Percentiles rank a stretch among this genome's conserved stretches.
phyloP scores from a whole-genome alignment of 2,113 vertebrate genomes.

The Leiothrix lutea region DNA sequence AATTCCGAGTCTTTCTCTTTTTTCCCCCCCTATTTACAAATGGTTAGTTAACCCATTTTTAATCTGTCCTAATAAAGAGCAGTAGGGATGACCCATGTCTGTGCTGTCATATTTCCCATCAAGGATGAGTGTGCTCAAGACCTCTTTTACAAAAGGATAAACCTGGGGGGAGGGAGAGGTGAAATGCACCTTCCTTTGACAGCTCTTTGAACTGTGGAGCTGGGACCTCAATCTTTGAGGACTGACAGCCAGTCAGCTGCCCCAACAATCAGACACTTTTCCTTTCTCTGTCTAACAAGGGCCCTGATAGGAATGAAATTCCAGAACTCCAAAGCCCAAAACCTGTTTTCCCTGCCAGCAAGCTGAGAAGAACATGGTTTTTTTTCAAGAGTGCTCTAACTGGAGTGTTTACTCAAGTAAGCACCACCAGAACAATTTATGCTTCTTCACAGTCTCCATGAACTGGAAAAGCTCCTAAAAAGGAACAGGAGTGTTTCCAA shows the following conservation, averaged over 20 bases:
- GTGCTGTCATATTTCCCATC: neutral
- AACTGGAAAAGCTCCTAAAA: neutral
- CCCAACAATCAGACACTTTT: neutral
- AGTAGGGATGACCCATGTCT: neutral
- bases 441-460: neutral
- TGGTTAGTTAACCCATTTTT: neutral
- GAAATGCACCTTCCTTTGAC: neutral
- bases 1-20: neutral
- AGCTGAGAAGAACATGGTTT: neutral
- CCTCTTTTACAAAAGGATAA: neutral
- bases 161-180: neutral
- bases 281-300: neutral
- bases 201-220: neutral
- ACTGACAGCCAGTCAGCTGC: neutral
- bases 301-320: neutral
- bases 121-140: neutral
- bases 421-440: neutral
- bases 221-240: neutral
- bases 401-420: conserved; percentile 31
- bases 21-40: neutral
- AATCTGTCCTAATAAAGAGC: neutral
- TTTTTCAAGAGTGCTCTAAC: conserved; percentile 2
- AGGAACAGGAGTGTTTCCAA: neutral
- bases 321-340: neutral
- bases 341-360: neutral